Percentiles rank a stretch among this genome's conserved stretches.
phyloP scores from a whole-genome alignment of 2,888 invertebrate species.

The Orthosia incerta region DNA sequence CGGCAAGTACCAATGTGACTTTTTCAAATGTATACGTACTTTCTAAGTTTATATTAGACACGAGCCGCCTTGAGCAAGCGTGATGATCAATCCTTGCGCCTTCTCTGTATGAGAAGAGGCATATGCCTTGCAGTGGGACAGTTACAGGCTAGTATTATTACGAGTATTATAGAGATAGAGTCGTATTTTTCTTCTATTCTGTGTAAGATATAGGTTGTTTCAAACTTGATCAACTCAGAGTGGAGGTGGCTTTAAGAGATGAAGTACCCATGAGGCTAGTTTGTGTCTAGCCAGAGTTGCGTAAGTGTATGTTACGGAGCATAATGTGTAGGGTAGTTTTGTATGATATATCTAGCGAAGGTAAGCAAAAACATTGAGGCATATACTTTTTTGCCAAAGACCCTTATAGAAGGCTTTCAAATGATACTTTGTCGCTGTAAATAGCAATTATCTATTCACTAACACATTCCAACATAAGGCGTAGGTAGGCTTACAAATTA shows the following conservation, averaged over 20 bases:
- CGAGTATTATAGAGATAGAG: too few species aligned
- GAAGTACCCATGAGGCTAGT: conserved; percentile 7
- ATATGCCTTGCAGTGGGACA: too few species aligned
- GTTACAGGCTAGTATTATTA: too few species aligned
- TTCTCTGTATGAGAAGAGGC: too few species aligned
- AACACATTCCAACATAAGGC: conserved; percentile 3
- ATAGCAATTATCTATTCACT: background rate
- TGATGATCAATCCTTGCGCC: too few species aligned
- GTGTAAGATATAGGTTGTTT: conserved; percentile 1
- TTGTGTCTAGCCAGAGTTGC: conserved; percentile 1
- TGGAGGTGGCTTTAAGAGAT: background rate
- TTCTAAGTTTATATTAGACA: too few species aligned
- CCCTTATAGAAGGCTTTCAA: background rate
- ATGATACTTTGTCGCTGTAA: background rate
- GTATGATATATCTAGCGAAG: background rate
- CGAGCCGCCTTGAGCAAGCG: too few species aligned
- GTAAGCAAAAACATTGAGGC: background rate
- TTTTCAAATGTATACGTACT: too few species aligned
- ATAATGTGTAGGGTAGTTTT: background rate
- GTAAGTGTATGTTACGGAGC: conserved; percentile 3
- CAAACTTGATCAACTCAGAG: conserved; percentile 13
- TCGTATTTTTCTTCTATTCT: too few species aligned
- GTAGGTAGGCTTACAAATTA: background rate
- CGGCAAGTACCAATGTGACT: too few species aligned
- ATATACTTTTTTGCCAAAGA: background rate